Evolutionary conservation across 2,113 vertebrate species (phyloP).

Genomic region (Oncorhynchus keta): DNA sequence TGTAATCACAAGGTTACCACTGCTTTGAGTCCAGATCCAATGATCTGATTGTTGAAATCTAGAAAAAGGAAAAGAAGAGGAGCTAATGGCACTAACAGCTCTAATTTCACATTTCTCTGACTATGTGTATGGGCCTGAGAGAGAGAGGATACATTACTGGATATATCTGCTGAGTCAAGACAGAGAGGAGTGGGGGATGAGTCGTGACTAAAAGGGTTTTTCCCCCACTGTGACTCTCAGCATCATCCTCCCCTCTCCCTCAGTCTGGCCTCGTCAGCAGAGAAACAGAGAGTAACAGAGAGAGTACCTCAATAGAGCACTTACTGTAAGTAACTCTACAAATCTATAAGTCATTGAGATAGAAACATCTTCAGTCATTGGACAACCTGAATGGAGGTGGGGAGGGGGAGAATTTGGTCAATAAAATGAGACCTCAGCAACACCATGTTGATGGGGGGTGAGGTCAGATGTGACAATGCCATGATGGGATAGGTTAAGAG

Average conservation of each 20-base stretch:
- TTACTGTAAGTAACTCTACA: background rate
- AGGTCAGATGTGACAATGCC: background rate
- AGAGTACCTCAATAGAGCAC: background rate
- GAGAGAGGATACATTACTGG: background rate
- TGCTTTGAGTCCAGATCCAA: no score
- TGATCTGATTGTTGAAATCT: no score
- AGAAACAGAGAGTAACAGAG: background rate
- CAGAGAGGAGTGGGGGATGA: background rate
- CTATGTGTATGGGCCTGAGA: background rate
- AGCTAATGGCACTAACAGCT: no score
- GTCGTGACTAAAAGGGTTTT: no score
- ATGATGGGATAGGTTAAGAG: slow-evolving; percentile 5
- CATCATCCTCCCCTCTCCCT: background rate
- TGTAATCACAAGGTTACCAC: no score
- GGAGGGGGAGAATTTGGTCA: no score
- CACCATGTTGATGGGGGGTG: slow-evolving; percentile 18
- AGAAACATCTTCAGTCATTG: background rate
- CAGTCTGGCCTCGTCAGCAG: background rate
- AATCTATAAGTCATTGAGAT: background rate
- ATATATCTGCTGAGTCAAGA: background rate
- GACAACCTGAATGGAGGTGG: background rate
- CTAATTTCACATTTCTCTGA: background rate
- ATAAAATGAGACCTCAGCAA: slow-evolving; percentile 25
- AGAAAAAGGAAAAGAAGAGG: no score
- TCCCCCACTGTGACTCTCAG: background rate